Percentiles rank a stretch among this genome's conserved stretches.
These are phyloP conservation scores for Scaptomyza hsui DNA, from an alignment of 1,140 invertebrate genomes.

Conservation along the genomic window DNA sequence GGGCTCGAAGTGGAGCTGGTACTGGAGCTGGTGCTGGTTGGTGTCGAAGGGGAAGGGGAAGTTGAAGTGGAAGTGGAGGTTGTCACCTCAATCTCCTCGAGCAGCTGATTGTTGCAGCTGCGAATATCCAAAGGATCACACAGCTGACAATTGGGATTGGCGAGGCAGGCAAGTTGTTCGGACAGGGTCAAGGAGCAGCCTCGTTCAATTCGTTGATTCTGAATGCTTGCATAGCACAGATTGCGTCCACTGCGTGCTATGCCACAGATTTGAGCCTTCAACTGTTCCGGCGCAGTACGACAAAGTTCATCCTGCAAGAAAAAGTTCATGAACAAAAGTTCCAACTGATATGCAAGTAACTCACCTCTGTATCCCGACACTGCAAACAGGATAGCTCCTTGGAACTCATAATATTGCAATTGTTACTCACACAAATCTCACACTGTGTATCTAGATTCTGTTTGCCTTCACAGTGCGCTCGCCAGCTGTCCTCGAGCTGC, in stretches of 20 bases:
- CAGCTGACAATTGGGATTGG: constrained; percentile 49
- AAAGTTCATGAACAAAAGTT: not conserved
- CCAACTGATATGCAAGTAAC: not conserved
- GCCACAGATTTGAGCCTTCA: constrained; percentile 44
- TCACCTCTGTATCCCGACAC: constrained; percentile 54
- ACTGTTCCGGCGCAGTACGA: constrained; percentile 18
- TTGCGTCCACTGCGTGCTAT: constrained; percentile 57
- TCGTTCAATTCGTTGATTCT: constrained; percentile 40
- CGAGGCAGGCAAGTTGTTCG: constrained; percentile 55
- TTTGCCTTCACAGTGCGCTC: constrained; percentile 19
- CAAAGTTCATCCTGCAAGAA: constrained; percentile 53
- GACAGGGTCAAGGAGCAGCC: constrained; percentile 54
- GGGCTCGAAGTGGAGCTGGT: not conserved
- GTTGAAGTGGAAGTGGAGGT: constrained; percentile 20
- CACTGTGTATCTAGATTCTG: constrained; percentile 26
- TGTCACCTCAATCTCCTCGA: constrained; percentile 8
- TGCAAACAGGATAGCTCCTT: constrained; percentile 57
- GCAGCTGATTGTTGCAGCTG: constrained; percentile 52
- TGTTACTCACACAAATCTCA: constrained; percentile 52
- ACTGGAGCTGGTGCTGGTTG: not conserved
- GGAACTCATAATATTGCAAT: constrained; percentile 59
- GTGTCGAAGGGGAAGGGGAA: too few species aligned
- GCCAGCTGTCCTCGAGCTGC: constrained; percentile 31
- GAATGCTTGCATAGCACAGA: constrained; percentile 57
- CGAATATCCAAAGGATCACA: constrained; percentile 62